Conservation (phyloP, 2,797 vertebrate species). For the Xenopus petersii region DNA sequence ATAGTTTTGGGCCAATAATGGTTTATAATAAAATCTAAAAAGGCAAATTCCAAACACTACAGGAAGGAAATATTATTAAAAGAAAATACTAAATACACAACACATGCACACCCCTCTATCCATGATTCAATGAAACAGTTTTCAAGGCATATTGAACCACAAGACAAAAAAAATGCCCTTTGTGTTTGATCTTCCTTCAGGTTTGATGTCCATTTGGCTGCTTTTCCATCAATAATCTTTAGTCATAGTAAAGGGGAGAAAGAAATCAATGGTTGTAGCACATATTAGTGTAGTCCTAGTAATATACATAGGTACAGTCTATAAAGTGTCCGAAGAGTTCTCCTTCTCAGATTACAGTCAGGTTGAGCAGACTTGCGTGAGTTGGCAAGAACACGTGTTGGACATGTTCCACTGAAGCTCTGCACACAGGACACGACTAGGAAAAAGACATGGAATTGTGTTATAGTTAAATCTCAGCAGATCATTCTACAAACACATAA, state of each 20-base stretch:
- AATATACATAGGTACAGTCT: conserved; percentile 28
- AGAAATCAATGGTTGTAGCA: conserved; percentile 63
- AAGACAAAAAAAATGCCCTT: neutral
- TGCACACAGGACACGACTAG: conserved; percentile 90
- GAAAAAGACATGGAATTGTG: neutral
- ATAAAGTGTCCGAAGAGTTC: conserved; percentile 20
- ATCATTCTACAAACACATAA: too few species aligned
- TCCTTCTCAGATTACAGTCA: conserved; percentile 70
- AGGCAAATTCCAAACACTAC: too few species aligned
- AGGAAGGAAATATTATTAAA: too few species aligned
- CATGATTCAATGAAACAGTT: conserved; percentile 1
- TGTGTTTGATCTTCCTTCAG: conserved; percentile 15
- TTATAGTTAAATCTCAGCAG: too few species aligned
- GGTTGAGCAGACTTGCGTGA: conserved; percentile 90
- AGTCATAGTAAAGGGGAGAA: conserved; percentile 40
- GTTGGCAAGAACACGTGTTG: conserved; percentile 96
- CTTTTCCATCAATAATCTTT: conserved; percentile 36
- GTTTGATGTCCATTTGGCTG: conserved; percentile 47
- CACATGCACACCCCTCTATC: too few species aligned
- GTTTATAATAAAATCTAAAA: too few species aligned
- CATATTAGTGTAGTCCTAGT: conserved; percentile 62
- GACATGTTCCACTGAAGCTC: conserved; percentile 85
- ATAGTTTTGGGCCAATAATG: neutral
- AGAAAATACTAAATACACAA: too few species aligned
- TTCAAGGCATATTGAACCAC: conserved; percentile 1